Evolutionary conservation across 2,797 vertebrate genomes (phyloP).

Genomic region (Hemitrygon akajei): DNA sequence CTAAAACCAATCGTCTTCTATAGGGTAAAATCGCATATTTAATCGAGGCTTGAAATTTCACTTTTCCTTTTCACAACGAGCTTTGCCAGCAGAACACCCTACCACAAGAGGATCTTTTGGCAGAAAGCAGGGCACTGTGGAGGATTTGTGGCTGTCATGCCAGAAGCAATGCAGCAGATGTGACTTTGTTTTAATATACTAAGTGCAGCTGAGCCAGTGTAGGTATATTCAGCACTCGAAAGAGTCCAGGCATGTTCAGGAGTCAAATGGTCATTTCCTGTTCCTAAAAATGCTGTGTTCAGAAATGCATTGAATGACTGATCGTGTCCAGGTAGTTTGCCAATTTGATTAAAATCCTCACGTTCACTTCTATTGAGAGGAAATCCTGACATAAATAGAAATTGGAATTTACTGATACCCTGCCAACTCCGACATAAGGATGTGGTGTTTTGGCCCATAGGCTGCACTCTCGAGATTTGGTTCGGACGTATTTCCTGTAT

Average conservation of each 20-base stretch:
- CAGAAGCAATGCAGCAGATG: neutral
- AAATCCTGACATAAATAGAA: conserved; percentile 16
- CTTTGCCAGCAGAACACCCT: neutral
- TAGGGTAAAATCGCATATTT: too few relatives aligned
- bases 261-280: neutral
- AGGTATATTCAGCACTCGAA: neutral
- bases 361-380: neutral
- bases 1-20: neutral
- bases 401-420: neutral
- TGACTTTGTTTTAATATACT: neutral
- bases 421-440: neutral
- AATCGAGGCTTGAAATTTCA: neutral
- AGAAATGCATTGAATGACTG: neutral
- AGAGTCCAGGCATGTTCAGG: neutral
- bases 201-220: neutral
- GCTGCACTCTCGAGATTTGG: neutral
- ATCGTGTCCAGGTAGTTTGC: neutral
- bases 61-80: neutral
- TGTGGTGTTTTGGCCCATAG: neutral
- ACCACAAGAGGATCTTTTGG: too few relatives aligned
- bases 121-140: neutral
- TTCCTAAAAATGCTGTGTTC: neutral
- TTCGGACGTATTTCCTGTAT: neutral
- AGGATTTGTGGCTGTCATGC: neutral
- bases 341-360: neutral